These are phyloP conservation scores for Conger conger DNA, from an alignment of 2,113 vertebrate genomes.

Conservation along the genomic window DNA sequence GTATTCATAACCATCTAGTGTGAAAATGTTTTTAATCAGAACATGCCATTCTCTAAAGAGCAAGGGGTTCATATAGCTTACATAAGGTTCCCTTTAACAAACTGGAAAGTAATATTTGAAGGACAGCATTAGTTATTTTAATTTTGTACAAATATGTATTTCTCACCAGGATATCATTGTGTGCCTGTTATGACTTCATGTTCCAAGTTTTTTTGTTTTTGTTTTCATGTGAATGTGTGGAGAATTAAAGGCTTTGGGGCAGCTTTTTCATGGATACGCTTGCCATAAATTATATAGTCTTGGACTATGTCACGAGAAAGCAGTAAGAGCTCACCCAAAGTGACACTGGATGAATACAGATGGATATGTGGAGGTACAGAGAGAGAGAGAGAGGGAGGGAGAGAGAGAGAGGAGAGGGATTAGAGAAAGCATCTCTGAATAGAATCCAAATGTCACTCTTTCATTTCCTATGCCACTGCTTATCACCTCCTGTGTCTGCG, in stretches of 20 bases:
- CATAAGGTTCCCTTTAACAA: not conserved
- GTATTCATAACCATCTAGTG: not conserved
- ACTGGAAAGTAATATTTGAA: not conserved
- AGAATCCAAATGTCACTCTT: conserved; percentile 11
- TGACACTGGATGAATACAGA: not conserved
- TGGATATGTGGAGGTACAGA: not conserved
- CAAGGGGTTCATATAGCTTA: not conserved
- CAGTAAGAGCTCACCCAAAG: not conserved
- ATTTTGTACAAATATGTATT: not conserved
- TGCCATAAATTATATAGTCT: conserved; percentile 8
- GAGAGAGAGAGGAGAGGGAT: conserved; percentile 8
- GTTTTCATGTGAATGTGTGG: not conserved
- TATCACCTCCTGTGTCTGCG: conserved; percentile 10
- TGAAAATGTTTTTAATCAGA: not conserved
- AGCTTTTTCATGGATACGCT: not conserved
- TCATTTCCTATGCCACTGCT: not conserved
- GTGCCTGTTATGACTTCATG: not conserved
- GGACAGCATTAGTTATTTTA: not conserved
- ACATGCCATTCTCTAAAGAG: not conserved
- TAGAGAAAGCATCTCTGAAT: not conserved
- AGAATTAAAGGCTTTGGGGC: not conserved
- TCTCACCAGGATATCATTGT: not conserved
- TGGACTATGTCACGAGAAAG: conserved; percentile 6
- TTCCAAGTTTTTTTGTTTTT: not conserved
- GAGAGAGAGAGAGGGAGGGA: conserved; percentile 13